Conservation (phyloP, 1,140 invertebrate genomes). For the Linepithema humile region DNA sequence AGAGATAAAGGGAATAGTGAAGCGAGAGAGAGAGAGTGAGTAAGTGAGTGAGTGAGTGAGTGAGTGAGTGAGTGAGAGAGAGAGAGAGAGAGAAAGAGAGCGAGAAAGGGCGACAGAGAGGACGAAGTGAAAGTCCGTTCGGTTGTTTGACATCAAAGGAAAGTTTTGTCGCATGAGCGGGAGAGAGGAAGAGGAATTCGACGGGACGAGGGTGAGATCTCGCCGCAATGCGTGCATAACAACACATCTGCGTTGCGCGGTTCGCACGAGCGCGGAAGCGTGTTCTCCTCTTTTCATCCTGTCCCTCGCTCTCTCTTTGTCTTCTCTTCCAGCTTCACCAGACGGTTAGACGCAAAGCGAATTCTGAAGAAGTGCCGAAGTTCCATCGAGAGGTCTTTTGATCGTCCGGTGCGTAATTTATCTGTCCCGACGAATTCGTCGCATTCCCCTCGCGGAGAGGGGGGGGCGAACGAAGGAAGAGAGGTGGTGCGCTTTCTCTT, state of each 20-base stretch:
- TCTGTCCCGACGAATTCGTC: conserved; percentile 31
- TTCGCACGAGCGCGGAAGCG: not conserved
- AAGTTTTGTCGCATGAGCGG: conserved; percentile 62
- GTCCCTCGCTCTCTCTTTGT: not conserved
- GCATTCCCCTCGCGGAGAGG: not conserved
- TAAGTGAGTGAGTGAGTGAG: too few species aligned
- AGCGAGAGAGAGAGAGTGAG: not conserved
- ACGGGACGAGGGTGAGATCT: not conserved
- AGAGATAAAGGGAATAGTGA: conserved; percentile 17
- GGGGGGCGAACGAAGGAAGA: not conserved
- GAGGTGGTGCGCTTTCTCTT: not conserved
- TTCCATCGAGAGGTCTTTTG: conserved; percentile 37
- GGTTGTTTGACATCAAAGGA: conserved; percentile 73
- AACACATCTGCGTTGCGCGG: not conserved
- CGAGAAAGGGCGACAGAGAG: too few species aligned
- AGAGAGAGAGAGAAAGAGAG: not conserved
- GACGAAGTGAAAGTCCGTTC: conserved; percentile 47
- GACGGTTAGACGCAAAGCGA: conserved; percentile 1
- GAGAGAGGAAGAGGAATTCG: conserved; percentile 22
- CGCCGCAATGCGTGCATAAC: conserved; percentile 47
- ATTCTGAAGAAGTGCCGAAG: conserved; percentile 23
- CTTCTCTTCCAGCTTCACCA: not conserved
- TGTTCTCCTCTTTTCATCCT: not conserved
- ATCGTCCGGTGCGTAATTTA: conserved; percentile 43
- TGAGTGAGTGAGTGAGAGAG: too few species aligned